A percentile compares a stretch with the other conserved stretches of the same genome.
Conservation (phyloP, 2,888 invertebrate genomes). For the Drosophila anceps region DNA sequence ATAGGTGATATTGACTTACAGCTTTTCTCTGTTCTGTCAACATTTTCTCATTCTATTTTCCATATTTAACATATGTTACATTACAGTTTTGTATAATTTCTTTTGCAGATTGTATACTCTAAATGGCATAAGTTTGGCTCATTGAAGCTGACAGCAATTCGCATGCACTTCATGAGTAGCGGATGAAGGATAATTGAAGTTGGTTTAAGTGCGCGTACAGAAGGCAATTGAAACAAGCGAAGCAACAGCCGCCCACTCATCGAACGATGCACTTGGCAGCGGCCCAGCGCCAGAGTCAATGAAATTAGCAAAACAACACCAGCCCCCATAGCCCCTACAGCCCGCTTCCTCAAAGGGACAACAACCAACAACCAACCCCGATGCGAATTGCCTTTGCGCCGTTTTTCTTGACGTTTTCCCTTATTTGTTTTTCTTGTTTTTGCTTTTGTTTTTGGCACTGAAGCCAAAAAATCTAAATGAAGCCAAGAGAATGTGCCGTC, state of each 20-base stretch:
- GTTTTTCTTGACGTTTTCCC: constrained; percentile 42
- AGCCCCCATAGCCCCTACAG: too few relatives aligned
- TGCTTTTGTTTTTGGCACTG: constrained; percentile 63
- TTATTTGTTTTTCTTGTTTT: constrained; percentile 14
- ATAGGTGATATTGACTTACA: not conserved
- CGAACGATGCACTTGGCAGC: constrained; percentile 59
- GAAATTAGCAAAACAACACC: constrained; percentile 71
- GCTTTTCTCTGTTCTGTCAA: not conserved
- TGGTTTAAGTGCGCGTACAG: constrained; percentile 31
- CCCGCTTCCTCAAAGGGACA: not conserved
- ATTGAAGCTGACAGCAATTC: constrained; percentile 26
- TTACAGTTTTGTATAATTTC: not conserved
- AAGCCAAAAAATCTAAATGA: constrained; percentile 78
- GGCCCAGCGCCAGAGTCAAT: constrained; percentile 64
- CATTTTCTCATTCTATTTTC: not conserved
- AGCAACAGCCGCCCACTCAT: constrained; percentile 60
- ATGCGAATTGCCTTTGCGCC: constrained; percentile 55
- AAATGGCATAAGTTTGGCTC: not conserved
- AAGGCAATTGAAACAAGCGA: constrained; percentile 24
- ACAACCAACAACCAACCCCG: constrained; percentile 29
- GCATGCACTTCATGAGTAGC: constrained; percentile 11
- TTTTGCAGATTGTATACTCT: not conserved
- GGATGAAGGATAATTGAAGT: constrained; percentile 55
- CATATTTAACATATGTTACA: not conserved
- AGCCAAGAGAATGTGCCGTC: constrained; percentile 73